phyloP scores from a whole-genome alignment of 1,140 invertebrate species.

The Pygmarrhopalites habei region DNA sequence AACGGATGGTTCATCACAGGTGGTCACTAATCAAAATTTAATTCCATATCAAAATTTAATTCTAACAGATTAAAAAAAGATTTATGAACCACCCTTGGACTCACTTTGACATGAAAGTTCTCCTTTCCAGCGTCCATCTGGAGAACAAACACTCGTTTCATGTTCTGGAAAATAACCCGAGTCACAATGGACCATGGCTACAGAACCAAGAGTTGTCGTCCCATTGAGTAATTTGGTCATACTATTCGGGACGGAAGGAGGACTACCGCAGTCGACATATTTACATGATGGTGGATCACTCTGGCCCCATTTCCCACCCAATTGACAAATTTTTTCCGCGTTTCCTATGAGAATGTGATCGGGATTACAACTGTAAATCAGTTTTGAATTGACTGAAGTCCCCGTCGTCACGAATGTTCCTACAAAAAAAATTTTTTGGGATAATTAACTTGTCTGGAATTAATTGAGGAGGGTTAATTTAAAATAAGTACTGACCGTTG shows the following conservation, averaged over 20 bases:
- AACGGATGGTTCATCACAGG: conserved; percentile 78
- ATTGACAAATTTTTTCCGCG: conserved; percentile 65
- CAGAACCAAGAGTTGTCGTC: conserved; percentile 58
- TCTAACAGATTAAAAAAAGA: too few relatives aligned
- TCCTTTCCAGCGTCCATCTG: conserved; percentile 78
- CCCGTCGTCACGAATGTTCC: conserved; percentile 62
- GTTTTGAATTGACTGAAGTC: conserved; percentile 64
- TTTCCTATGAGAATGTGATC: conserved; percentile 79
- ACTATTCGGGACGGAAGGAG: conserved; percentile 68
- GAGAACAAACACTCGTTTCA: conserved; percentile 60
- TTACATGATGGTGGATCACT: conserved; percentile 68
- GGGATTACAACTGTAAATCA: conserved; percentile 69
- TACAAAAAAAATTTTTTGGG: neutral
- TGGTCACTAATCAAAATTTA: conserved; percentile 58
- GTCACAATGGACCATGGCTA: conserved; percentile 68
- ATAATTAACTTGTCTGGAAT: neutral
- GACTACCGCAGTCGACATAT: conserved; percentile 80
- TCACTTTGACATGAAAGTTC: conserved; percentile 73
- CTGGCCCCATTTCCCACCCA: conserved; percentile 73
- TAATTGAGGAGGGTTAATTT: too few relatives aligned
- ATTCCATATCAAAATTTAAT: neutral
- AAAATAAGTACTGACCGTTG: conserved; percentile 1
- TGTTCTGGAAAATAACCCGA: conserved; percentile 42
- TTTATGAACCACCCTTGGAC: conserved; percentile 30
- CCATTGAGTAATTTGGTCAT: conserved; percentile 61